Conservation (phyloP, 2,888 invertebrate genomes). For the Thysanoteuthis rhombus region DNA sequence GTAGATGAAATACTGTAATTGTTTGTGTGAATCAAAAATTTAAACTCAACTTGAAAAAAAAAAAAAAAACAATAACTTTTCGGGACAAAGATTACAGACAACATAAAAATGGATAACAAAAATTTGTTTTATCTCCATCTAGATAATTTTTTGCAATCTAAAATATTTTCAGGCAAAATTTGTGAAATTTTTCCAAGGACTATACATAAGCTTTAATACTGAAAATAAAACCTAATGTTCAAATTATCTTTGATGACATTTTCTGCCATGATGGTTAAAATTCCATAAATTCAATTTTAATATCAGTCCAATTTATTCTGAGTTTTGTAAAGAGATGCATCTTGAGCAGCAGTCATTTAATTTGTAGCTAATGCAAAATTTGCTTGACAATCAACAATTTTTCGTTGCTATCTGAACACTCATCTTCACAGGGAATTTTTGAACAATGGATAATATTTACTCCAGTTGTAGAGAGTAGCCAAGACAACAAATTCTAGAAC, state of each 20-base stretch:
- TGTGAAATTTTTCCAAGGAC: too few relatives aligned
- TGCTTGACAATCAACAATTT: background rate
- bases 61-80: background rate
- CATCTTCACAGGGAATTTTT: background rate
- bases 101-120: too few relatives aligned
- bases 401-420: background rate
- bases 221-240: too few relatives aligned
- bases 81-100: background rate
- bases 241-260: background rate
- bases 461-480: background rate
- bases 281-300: background rate
- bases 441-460: background rate
- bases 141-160: too few relatives aligned
- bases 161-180: too few relatives aligned
- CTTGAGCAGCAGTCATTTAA: background rate
- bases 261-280: background rate
- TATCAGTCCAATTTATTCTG: background rate
- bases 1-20: too few relatives aligned
- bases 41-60: background rate
- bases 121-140: too few relatives aligned
- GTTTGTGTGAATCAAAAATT: background rate
- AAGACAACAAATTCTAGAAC: background rate
- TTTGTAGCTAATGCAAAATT: background rate
- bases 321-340: background rate
- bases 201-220: too few relatives aligned